phyloP scores from a whole-genome alignment of 2,888 invertebrate genomes.

The Silvanus unidentatus region DNA sequence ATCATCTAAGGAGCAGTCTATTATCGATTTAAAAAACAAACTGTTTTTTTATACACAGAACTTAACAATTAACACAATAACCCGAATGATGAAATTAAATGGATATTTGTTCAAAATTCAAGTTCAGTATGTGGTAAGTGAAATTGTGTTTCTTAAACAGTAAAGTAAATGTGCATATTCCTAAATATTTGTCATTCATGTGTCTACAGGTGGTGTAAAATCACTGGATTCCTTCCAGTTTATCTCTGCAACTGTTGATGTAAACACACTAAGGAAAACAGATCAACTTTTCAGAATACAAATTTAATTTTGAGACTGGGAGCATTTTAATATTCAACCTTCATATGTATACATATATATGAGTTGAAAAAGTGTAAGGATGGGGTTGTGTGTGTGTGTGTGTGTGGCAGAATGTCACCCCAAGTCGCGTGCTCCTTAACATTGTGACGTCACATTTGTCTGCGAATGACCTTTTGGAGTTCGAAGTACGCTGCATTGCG shows the following conservation, averaged over 20 bases:
- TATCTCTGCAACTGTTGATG: constrained; percentile 39
- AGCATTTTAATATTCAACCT: constrained; percentile 42
- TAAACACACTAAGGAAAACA: constrained; percentile 42
- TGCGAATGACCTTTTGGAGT: constrained; percentile 24
- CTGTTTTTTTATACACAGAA: no score
- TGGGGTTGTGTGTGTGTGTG: no score
- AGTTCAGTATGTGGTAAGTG: no score
- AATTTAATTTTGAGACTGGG: constrained; percentile 41
- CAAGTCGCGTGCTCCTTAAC: constrained; percentile 27
- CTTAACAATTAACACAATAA: no score
- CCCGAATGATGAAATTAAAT: no score
- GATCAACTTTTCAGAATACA: constrained; percentile 43
- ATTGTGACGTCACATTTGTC: constrained; percentile 35
- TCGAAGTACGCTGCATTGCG: constrained; percentile 27
- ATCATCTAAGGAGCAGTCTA: no score
- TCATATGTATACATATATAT: constrained; percentile 23
- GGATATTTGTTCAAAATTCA: no score
- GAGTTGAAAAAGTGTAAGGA: no score
- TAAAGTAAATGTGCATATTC: no score
- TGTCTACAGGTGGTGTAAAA: constrained; percentile 28
- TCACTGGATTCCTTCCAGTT: constrained; percentile 27
- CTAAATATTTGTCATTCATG: background rate
- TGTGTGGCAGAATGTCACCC: constrained; percentile 19
- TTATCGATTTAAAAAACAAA: no score
- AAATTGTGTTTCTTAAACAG: no score